A percentile compares a stretch with the other conserved stretches of the same genome.
Conservation (phyloP, 2,797 vertebrate species). For the Otolemur crassicaudatus region DNA sequence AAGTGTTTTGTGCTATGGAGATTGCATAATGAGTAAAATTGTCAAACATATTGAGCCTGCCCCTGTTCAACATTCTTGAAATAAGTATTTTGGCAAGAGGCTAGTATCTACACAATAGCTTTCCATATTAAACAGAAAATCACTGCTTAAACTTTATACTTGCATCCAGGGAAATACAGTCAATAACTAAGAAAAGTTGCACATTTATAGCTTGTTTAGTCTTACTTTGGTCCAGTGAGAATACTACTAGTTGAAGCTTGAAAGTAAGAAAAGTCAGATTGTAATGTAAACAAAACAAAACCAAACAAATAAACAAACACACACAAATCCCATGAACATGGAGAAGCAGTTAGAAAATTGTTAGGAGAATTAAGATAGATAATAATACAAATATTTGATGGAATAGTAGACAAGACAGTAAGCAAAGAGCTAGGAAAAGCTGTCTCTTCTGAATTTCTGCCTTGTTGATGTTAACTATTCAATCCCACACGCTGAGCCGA, state of each 20-base stretch:
- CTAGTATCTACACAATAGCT: not conserved
- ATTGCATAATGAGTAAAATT: not conserved
- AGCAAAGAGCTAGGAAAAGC: not conserved
- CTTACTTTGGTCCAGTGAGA: not conserved
- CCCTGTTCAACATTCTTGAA: not conserved
- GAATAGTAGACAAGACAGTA: not conserved
- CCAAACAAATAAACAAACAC: not conserved
- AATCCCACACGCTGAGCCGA: not conserved
- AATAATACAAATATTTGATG: not conserved
- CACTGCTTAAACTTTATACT: not conserved
- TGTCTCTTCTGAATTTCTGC: not conserved
- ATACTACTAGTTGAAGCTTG: not conserved
- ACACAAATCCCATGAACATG: not conserved
- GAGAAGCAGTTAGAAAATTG: not conserved
- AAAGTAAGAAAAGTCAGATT: not conserved
- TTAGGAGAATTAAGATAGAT: not conserved
- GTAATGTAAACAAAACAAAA: not conserved
- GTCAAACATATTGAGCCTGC: not conserved
- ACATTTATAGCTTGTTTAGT: not conserved
- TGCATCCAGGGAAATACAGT: not conserved
- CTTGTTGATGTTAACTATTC: not conserved
- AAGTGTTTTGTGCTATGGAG: not conserved
- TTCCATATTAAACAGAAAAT: not conserved
- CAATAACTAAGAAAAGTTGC: not conserved
- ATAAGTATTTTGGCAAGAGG: not conserved